Base-by-base conservation (phyloP, 2,888 invertebrate species). In the Noctua janthina region DNA sequence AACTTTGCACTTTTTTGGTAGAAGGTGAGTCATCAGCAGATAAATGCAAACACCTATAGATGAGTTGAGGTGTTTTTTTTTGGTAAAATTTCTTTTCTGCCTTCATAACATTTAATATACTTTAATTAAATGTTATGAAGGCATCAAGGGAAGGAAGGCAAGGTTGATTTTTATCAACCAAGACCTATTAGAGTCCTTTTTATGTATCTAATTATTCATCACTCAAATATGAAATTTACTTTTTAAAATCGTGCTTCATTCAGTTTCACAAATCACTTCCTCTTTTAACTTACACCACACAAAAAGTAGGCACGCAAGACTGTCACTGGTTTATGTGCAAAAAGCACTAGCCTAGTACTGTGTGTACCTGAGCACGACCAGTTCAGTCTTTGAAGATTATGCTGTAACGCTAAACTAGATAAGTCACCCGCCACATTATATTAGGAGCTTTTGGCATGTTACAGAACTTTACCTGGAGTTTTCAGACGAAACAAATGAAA, bases 281-380 rank as follows among this genome's bases (percentile, higher is more conserved):
- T 82, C 82, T 71, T 78, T 11, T 76, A 74, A 78, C 88, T 92
- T 92, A 81, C 29, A 78, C 90, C 91, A 82, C 62, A 78, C 78
- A 80, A 78, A 80, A 84, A 88, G 83, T 86, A 88, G 89, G 92
- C 94, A 94, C 93, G 94, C 94, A 94, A 94, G 91, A 91, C 93
- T 93, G 94, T 94, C 94, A 93, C 94, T 93, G 87, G 92, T 94
- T 93, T 94, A 94, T 93, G 92, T 91, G 91, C 93, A 94, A 94
- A 94, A 93, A 93, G 91, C 91, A 91, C 91, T 85, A 88, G 87
- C 90, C 85, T 86, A 89, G 90, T 89, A 89, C 91, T 90, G 91
- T 91, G 91, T 91, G 91, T 92, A 89, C 88, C 90, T 90, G 89
- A 64, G 79, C 80, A 76, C 86, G 85, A 81, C 86, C 79, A 90